A percentile compares a stretch with the other conserved stretches of the same genome.
Conservation (phyloP, 2,113 vertebrate genomes). For the Mohoua ochrocephala region DNA sequence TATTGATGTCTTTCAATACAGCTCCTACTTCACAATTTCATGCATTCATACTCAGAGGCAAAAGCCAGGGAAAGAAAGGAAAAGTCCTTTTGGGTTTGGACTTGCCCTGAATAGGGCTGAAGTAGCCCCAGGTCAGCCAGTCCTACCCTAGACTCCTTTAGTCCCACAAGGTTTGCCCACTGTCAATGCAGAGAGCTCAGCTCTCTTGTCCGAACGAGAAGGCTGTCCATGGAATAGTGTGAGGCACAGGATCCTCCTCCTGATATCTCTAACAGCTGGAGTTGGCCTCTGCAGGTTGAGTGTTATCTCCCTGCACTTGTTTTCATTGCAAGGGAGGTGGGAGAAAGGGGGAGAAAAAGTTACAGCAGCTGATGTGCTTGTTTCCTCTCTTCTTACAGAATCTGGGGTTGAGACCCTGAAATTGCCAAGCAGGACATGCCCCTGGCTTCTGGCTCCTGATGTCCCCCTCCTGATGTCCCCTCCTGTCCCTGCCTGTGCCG, state of each 20-base stretch:
- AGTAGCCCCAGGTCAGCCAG: neutral
- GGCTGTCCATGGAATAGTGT: neutral
- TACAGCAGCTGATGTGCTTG: accelerated
- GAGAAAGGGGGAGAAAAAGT: neutral
- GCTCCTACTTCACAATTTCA: neutral
- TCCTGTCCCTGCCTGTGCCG: too few species aligned
- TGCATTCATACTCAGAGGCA: neutral
- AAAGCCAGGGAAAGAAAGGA: neutral
- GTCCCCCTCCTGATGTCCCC: too few species aligned
- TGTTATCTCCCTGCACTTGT: too few species aligned
- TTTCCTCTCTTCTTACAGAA: accelerated
- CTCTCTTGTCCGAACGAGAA: neutral
- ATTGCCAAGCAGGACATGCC: accelerated
- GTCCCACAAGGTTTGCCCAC: too few species aligned
- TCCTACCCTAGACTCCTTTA: neutral
- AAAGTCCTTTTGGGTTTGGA: neutral
- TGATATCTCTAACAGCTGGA: neutral
- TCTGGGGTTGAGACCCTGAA: neutral
- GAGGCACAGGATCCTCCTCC: neutral
- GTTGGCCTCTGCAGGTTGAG: neutral
- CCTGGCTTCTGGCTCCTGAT: too few species aligned
- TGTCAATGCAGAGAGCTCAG: neutral
- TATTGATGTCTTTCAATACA: neutral
- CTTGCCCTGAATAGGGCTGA: neutral
- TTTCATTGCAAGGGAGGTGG: neutral